These are phyloP conservation scores for Aphidoletes aphidimyza DNA, from an alignment of 2,888 invertebrate genomes.

Conservation along the genomic window DNA sequence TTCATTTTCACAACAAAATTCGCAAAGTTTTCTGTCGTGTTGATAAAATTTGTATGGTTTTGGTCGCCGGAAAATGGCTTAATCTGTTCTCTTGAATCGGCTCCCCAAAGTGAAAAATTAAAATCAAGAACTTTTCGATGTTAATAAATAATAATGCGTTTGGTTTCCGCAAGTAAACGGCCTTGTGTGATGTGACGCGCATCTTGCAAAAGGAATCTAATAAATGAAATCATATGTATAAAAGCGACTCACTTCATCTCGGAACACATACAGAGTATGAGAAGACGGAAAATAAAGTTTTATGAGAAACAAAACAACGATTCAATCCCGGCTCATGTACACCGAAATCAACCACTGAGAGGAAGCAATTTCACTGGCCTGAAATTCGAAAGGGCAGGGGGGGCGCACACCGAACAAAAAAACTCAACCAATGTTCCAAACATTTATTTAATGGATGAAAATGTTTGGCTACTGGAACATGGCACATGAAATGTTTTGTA, in stretches of 20 bases:
- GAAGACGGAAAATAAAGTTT: conserved; percentile 48
- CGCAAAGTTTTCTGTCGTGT: not conserved
- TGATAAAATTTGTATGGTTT: not conserved
- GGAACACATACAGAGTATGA: too few relatives aligned
- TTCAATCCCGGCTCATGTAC: conserved; percentile 27
- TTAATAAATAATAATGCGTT: conserved; percentile 39
- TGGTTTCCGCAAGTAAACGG: not conserved
- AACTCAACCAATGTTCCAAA: not conserved
- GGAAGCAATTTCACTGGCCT: not conserved
- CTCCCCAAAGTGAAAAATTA: conserved; percentile 27
- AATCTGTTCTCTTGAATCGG: not conserved
- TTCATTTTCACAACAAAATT: not conserved
- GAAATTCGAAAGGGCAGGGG: conserved; percentile 6
- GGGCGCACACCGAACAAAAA: not conserved
- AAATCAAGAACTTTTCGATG: not conserved
- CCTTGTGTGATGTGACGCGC: not conserved
- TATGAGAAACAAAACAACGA: conserved; percentile 38
- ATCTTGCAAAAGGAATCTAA: conserved; percentile 8
- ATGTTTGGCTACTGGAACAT: not conserved
- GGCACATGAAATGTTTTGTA: not conserved
- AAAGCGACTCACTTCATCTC: conserved; percentile 18
- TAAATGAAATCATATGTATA: conserved; percentile 5
- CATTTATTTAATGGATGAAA: conserved; percentile 38
- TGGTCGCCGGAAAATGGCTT: not conserved
- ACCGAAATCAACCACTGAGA: conserved; percentile 9